Conservation (phyloP, 2,797 vertebrate genomes). For the Cyprinella venusta region DNA sequence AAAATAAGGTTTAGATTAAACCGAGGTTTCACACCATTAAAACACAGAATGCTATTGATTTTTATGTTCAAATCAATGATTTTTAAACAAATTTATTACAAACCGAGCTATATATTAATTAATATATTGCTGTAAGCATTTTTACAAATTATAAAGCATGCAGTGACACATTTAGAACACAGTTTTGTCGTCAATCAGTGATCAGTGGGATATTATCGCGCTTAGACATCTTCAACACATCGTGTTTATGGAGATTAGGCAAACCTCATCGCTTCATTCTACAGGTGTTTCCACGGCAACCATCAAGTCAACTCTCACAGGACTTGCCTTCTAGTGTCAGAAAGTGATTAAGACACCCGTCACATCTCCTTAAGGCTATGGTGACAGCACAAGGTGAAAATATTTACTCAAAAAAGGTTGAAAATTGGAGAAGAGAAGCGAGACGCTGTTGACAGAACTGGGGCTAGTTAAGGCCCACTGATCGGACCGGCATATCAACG, state of each 20-base stretch:
- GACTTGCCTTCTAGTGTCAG: conserved; percentile 24
- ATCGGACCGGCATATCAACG: conserved; percentile 55
- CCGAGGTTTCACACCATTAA: background rate
- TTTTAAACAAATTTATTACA: background rate
- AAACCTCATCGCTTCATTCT: conserved; percentile 42
- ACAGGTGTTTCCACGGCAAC: conserved; percentile 62
- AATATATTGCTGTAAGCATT: background rate
- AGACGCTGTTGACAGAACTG: conserved; percentile 50
- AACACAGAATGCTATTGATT: background rate
- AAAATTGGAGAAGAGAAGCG: conserved; percentile 22
- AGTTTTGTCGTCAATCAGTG: background rate
- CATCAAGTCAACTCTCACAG: conserved; percentile 31
- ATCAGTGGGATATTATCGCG: background rate
- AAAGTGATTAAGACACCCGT: conserved; percentile 54
- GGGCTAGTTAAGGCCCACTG: conserved; percentile 39
- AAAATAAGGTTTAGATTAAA: background rate
- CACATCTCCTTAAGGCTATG: conserved; percentile 52
- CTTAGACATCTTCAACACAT: conserved; percentile 9
- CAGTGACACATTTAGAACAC: background rate
- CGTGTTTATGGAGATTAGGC: conserved; percentile 32
- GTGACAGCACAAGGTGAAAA: conserved; percentile 58
- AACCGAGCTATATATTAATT: background rate
- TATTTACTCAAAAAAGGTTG: conserved; percentile 40
- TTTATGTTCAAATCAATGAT: background rate
- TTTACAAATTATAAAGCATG: background rate